Base-by-base conservation (phyloP, 2,888 invertebrate species). In the Apamea sordens region DNA sequence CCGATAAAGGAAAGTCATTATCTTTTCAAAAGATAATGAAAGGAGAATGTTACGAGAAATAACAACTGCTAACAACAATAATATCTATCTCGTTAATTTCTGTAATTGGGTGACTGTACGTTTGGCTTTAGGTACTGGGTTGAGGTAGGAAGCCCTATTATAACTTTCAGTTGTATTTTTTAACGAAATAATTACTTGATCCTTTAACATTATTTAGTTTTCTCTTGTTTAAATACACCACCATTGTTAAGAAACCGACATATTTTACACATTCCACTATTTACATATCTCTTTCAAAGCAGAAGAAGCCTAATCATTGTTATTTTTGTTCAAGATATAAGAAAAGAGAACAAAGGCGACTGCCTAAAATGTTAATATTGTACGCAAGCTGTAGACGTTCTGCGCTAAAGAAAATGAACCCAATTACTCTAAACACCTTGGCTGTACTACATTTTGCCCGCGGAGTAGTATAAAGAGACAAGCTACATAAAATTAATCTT, bases 401-500 rank as follows among this genome's bases (percentile, higher is more conserved):
- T 47, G 24, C 36, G 18, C 24, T 75, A 50, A 41, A 63, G 8
- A 71, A 75, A 73, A 47, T 11, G 41, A 47, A 59, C 44, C 47
- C 28, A 75, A 75, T 77, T 65, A 84, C n/a, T 73, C 18, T 76
- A 50, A 67, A 72, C 41, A 73, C 32, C 67, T 70, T 24, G 18
- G 32, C 63, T 70, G n/a, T 65, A 70, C 47, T 41, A 47, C 6
- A 50, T 59, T 79, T 73, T 72, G 47, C 3, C 24, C 4, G 15
- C 32, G 28, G 21, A 65, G 41, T 21, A 47, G 21, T 59, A 47
- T 47, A 47, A 56, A 68, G 15, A 80, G 41, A 15, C n/a, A 13
- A 73, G 41, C 53, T 61, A 73, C 59, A 59, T 73, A 63, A 71
- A 84, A 64, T 76, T 69, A 70, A 77, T 71, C 75, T 70, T 63